A percentile compares a stretch with the other conserved stretches of the same genome.
Evolutionary conservation across 2,113 vertebrate genomes (phyloP).

Genomic region (Azemiops feae): DNA sequence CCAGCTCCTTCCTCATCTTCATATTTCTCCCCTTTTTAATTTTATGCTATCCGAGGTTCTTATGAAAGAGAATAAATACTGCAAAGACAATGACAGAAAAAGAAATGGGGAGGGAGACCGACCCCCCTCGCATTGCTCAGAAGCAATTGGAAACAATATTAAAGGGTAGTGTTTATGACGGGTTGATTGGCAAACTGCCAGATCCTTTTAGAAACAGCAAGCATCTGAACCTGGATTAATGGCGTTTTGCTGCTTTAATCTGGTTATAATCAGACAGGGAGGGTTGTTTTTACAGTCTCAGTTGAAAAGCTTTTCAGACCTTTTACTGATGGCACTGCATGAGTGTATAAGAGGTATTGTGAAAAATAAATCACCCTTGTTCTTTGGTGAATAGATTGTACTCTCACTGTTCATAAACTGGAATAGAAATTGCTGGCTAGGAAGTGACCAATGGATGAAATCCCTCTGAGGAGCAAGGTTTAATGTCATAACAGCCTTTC

Average conservation of each 20-base stretch:
- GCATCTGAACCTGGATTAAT: not conserved
- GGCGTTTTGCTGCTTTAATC: not conserved
- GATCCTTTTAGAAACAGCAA: not conserved
- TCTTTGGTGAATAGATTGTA: slow-evolving; percentile 19
- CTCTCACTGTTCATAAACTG: slow-evolving; percentile 13
- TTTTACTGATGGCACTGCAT: slow-evolving; percentile 16
- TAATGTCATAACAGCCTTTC: not conserved
- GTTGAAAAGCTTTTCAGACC: slow-evolving; percentile 34
- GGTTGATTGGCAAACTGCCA: not conserved
- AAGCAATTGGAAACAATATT: slow-evolving; percentile 25
- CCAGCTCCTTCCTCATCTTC: not conserved
- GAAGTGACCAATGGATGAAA: not conserved
- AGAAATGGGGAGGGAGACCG: no score
- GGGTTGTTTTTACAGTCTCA: not conserved
- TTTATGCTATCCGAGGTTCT: slow-evolving; percentile 32
- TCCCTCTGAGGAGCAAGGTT: not conserved
- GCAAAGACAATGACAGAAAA: slow-evolving; percentile 2
- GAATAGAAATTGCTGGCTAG: not conserved
- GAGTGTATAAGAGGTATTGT: slow-evolving; percentile 21
- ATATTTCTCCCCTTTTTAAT: slow-evolving; percentile 31
- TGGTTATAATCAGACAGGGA: not conserved
- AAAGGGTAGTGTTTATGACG: slow-evolving; percentile 4
- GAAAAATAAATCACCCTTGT: slow-evolving; percentile 33
- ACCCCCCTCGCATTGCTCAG: not conserved
- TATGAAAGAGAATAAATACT: slow-evolving; percentile 30